A percentile compares a stretch with the other conserved stretches of the same genome.
Conservation (phyloP, 2,888 invertebrate species). For the Piscicola geometra region DNA sequence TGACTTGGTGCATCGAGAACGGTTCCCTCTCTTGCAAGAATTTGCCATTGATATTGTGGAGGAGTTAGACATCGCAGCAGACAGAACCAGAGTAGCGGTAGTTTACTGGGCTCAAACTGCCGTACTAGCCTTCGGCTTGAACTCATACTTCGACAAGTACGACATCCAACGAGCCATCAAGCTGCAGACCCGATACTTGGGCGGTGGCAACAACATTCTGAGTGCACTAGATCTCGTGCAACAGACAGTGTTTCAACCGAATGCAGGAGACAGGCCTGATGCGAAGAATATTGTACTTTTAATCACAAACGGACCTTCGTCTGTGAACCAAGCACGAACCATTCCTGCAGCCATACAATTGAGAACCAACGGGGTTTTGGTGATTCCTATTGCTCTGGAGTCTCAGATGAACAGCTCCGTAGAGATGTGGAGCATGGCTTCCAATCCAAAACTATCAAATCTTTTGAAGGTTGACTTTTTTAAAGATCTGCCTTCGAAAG, state of each 20-base stretch:
- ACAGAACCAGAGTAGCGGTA: slow-evolving; percentile 39
- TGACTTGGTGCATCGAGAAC: slow-evolving; percentile 40
- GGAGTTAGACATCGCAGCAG: slow-evolving; percentile 38
- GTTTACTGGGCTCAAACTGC: slow-evolving; percentile 42
- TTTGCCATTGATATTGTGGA: slow-evolving; percentile 39
- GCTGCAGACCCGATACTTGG: slow-evolving; percentile 46
- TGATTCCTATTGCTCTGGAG: slow-evolving; percentile 35
- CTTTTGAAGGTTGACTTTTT: slow-evolving; percentile 45
- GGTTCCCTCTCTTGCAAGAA: slow-evolving; percentile 37
- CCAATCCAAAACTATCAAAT: slow-evolving; percentile 48
- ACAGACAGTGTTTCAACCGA: slow-evolving; percentile 24
- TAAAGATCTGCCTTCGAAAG: slow-evolving; percentile 3
- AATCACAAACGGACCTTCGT: slow-evolving; percentile 50
- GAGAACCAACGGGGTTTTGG: slow-evolving; percentile 22
- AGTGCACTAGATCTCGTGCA: slow-evolving; percentile 45
- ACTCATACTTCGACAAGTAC: slow-evolving; percentile 45
- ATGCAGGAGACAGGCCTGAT: slow-evolving; percentile 49
- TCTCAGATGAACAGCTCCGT: slow-evolving; percentile 35
- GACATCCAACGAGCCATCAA: slow-evolving; percentile 48
- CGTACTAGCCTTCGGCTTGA: slow-evolving; percentile 48
- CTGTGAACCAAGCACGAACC: slow-evolving; percentile 46
- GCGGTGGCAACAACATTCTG: slow-evolving; percentile 51
- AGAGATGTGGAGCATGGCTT: slow-evolving; percentile 51
- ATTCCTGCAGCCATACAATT: slow-evolving; percentile 47
- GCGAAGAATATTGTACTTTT: slow-evolving; percentile 49